Percentiles rank a stretch among this genome's conserved stretches.
These are phyloP conservation scores for Takifugu flavidus DNA, from an alignment of 2,113 vertebrate genomes.

Conservation along the genomic window DNA sequence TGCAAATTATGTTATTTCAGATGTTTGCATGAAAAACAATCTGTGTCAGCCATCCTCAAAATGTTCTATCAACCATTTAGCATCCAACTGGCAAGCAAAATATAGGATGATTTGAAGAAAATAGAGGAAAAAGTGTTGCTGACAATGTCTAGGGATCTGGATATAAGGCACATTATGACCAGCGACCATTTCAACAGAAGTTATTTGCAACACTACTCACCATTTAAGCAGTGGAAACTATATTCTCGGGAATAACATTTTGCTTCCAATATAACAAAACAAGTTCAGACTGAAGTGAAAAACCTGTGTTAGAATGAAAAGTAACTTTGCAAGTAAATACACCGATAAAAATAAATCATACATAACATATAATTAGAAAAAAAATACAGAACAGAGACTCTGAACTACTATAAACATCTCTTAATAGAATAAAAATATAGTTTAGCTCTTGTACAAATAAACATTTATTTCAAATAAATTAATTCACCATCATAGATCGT, in stretches of 20 bases:
- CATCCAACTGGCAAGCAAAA: slow-evolving; percentile 28
- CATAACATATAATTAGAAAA: slow-evolving; percentile 56
- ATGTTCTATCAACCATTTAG: slow-evolving; percentile 10
- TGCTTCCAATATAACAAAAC: slow-evolving; percentile 25
- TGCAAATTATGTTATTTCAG: slow-evolving; percentile 52
- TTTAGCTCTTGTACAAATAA: slow-evolving; percentile 76
- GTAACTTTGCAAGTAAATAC: neutral
- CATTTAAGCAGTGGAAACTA: slow-evolving; percentile 13
- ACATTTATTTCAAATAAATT: slow-evolving; percentile 81
- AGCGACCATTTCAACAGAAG: slow-evolving; percentile 18
- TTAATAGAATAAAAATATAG: slow-evolving; percentile 75
- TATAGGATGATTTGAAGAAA: slow-evolving; percentile 26
- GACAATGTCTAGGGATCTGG: slow-evolving; percentile 38
- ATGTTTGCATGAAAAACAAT: slow-evolving; percentile 11
- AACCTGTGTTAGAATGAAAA: slow-evolving; percentile 17
- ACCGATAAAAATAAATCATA: slow-evolving; percentile 34
- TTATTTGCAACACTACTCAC: slow-evolving; percentile 15
- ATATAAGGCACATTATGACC: slow-evolving; percentile 67
- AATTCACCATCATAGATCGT: slow-evolving; percentile 75
- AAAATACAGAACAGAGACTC: slow-evolving; percentile 49
- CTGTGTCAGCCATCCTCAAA: neutral
- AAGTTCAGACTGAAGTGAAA: slow-evolving; percentile 4
- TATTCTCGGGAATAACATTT: neutral
- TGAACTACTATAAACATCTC: slow-evolving; percentile 61
- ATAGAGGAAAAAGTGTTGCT: slow-evolving; percentile 19